phyloP scores from a whole-genome alignment of 2,113 vertebrate genomes.

The Pseudolaguvia tuberculata region DNA sequence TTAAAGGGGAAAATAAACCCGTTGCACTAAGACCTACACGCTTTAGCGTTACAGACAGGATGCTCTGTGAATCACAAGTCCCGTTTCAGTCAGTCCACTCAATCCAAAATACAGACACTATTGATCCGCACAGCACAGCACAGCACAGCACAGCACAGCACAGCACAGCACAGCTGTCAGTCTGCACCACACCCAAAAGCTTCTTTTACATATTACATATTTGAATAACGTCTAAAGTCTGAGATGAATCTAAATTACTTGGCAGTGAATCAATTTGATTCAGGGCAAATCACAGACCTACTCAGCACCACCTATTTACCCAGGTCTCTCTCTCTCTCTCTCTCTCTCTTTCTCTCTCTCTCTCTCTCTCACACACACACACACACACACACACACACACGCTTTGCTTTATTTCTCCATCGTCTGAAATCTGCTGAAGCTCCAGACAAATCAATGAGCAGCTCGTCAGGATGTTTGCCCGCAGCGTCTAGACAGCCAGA shows the following conservation, averaged over 20 bases:
- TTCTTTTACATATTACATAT: neutral
- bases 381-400: neutral
- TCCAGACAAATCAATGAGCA: slow-evolving; percentile 48
- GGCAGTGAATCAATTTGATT: neutral
- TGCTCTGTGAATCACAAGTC: neutral
- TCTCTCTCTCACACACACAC: neutral
- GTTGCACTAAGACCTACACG: too few species aligned
- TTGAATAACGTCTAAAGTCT: neutral
- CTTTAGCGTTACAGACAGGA: neutral
- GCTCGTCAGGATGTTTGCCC: slow-evolving; percentile 36
- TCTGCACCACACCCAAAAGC: neutral
- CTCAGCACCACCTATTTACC: neutral
- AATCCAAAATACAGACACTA: neutral
- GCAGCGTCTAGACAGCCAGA: slow-evolving; percentile 42
- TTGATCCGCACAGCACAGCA: neutral
- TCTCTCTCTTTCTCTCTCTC: neutral
- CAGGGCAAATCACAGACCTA: slow-evolving; percentile 9
- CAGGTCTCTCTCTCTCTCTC: neutral
- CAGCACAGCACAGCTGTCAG: neutral
- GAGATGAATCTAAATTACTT: neutral
- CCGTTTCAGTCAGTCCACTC: neutral
- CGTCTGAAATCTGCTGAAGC: slow-evolving; percentile 38
- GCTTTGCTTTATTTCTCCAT: neutral
- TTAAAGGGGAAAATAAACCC: neutral
- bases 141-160: neutral